Base-by-base conservation (phyloP, 1,140 invertebrate genomes). In the Lerema accius region DNA sequence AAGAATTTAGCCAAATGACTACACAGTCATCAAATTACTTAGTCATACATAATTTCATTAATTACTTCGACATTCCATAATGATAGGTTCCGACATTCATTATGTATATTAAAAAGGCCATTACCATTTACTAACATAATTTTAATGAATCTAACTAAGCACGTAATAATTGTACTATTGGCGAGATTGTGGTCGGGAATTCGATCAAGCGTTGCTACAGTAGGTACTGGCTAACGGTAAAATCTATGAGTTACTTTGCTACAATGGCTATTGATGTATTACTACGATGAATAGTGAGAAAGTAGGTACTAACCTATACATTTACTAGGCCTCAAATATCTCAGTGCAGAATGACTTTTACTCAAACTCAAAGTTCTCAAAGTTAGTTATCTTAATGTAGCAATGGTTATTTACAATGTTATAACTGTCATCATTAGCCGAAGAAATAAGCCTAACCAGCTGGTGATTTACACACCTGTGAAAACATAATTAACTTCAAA, bases 121-220 rank as follows among this genome's bases (percentile, higher is more conserved):
- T 32, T 32, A 43, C 17, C 42, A 43, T 43, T 17, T 17, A 46
- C 11, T 28, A 11, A 43, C 16, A 42, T 56, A 43, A 55, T 56
- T 42, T 56, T 56, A 43, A 56, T 56, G 53, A 32, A 6, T 26
- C 19, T 55, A 43, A 56, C 53, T 32, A 56, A 56, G 39, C 37
- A 43, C 40, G 23, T 43, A 28, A 32, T 43, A 48, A 48, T 48
- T 14, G 19, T 48, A 56, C 43, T 56, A 43, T 56, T 45, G 23
- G 39, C 53, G 23, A 26, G 39, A 45, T 43, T 56, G 53, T 39
- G 53, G 53, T 45, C 13, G 19, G 53, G 53, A 56, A 56, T 56
- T 45, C 39, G 53, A 56, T 56, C 53, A 56, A 56, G 53, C 40
- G 40, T 43, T 28, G 11, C 53, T 14, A 23, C 40, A 10, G 40